Evolutionary conservation across 2,797 vertebrate species (phyloP).

Genomic region (Strix occidentalis): DNA sequence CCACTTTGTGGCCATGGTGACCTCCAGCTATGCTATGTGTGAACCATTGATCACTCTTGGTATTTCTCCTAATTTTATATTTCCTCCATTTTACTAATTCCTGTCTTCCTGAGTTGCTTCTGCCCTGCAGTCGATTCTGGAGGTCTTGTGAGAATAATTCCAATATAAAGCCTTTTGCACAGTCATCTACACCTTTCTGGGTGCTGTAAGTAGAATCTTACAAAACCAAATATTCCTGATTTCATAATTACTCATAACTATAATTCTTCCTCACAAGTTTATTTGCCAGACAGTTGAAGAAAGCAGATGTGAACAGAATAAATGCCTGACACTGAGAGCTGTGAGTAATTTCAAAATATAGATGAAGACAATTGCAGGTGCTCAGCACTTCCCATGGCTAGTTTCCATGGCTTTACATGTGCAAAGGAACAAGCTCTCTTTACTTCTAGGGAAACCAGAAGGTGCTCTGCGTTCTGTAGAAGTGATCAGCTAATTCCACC

Average conservation of each 20-base stretch:
- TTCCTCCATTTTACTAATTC: background rate
- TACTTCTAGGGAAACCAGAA: background rate
- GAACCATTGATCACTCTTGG: background rate
- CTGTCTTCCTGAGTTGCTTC: background rate
- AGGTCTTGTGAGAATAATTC: background rate
- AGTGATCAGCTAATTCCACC: background rate
- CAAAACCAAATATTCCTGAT: background rate
- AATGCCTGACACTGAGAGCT: background rate
- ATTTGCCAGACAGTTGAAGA: background rate
- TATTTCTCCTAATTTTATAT: background rate
- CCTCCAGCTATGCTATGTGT: background rate
- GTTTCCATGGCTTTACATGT: background rate
- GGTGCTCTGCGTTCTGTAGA: background rate
- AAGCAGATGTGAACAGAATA: background rate
- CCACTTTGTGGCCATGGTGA: background rate
- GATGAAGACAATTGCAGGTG: background rate
- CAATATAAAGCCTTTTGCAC: background rate
- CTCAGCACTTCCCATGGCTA: background rate
- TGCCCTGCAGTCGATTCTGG: background rate
- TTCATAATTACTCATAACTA: background rate
- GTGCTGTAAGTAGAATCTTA: background rate
- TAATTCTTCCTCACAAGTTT: background rate
- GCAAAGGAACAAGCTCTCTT: accelerated
- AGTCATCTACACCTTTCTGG: background rate
- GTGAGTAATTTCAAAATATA: background rate